Evolutionary conservation across 2,888 invertebrate genomes (phyloP).

Genomic region (Panzeria rudis): DNA sequence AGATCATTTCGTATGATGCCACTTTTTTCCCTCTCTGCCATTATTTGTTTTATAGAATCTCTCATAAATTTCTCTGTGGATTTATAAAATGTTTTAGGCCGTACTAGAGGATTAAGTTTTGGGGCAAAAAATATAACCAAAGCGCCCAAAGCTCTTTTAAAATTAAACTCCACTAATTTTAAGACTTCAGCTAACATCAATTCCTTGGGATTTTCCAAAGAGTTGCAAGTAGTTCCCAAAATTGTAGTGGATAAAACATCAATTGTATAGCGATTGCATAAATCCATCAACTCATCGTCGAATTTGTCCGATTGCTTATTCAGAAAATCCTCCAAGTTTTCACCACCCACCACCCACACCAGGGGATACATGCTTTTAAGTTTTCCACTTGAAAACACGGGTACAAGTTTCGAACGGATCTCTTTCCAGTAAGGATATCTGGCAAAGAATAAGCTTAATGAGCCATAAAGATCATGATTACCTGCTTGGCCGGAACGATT

Average conservation of each 20-base stretch:
- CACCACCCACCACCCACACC: constrained; percentile 74
- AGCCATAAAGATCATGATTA: constrained; percentile 77
- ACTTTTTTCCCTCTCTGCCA: constrained; percentile 23
- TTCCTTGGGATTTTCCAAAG: constrained; percentile 72
- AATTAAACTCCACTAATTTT: constrained; percentile 4
- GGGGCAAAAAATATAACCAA: constrained; percentile 13
- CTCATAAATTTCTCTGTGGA: constrained; percentile 27
- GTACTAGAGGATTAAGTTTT: background rate
- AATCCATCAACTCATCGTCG: constrained; percentile 74
- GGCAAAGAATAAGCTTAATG: constrained; percentile 76
- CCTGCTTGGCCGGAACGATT: constrained; percentile 78
- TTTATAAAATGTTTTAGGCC: background rate
- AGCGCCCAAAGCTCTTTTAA: constrained; percentile 16
- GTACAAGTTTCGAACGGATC: constrained; percentile 76
- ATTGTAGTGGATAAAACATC: constrained; percentile 79
- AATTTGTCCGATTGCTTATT: constrained; percentile 6
- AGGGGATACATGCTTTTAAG: constrained; percentile 80
- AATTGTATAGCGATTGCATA: constrained; percentile 79
- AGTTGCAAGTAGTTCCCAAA: constrained; percentile 77
- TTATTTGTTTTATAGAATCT: background rate
- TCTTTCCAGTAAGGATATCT: constrained; percentile 78
- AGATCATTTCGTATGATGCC: constrained; percentile 32
- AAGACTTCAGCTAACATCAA: background rate
- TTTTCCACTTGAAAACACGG: constrained; percentile 77
- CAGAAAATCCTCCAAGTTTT: constrained; percentile 74